Evolutionary conservation across 2,113 vertebrate genomes (phyloP), one percentile per base, ranked within the genome.

Genomic region (Pteruthius melanotis): DNA sequence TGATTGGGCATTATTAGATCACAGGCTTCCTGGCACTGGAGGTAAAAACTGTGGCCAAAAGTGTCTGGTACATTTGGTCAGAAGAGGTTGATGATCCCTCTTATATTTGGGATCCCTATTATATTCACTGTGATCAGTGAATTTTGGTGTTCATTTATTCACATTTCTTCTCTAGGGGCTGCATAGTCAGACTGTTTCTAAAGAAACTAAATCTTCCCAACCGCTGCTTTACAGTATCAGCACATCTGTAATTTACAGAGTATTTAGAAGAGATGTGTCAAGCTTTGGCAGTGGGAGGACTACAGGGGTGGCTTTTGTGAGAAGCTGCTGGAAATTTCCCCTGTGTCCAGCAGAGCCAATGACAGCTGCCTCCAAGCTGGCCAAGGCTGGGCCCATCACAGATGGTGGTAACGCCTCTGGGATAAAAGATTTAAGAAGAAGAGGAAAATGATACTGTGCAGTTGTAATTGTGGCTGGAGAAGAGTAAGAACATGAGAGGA

Each of bases 381-480:
- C 27, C 45, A 37, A 49, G 22, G 11, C 33, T 52, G 53, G 33
- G 37, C 63, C 42, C 20, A 20, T 40, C 8, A 23, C 33, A 69
- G 52, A 52, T 37, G 9, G 11, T 45, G 45, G 37, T 5, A 37
- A 28, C 0, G 0, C 11, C 21, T 19, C 22, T 37, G 63, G 42
- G 10, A 75, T n/a, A 57, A 57, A 11, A 30, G 60, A 56, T 47
- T 49, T 24, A 56, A 47, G 40, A 33, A 50, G 14, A 44, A 65
- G 42, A 45, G 16, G 7, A 30, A 12, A 28, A 39, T 5, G 11
- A 27, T 44, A 50, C 22, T 27, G 14, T 5, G 9, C 17, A 37
- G 6, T 23, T 59, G 9, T 18, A 59, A 15, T 22, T 68, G 21
- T 1, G 1, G 11, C 17, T 0, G 1, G 16, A 76, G 52, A 65